These are phyloP conservation scores for Bursaphelenchus okinawaensis DNA, from an alignment of 2,888 invertebrate genomes.

Conservation along the genomic window DNA sequence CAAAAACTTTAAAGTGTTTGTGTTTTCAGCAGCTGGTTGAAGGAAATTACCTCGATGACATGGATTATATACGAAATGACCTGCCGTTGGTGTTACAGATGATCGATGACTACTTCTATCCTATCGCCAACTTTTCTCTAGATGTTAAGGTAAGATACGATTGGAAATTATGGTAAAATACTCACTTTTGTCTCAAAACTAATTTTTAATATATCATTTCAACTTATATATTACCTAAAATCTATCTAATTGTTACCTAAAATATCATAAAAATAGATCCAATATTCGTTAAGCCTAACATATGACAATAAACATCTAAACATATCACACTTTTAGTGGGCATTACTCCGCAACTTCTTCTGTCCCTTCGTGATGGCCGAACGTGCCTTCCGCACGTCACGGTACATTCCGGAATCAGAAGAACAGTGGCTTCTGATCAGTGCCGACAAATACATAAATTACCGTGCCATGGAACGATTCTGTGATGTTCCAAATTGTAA, in stretches of 20 bases:
- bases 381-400: constrained; percentile 13
- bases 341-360: constrained; percentile 27
- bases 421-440: constrained; percentile 24
- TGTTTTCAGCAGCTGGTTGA: constrained; percentile 1
- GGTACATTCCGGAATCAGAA: constrained; percentile 21
- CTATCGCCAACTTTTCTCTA: not conserved
- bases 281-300: too few species aligned
- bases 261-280: too few species aligned
- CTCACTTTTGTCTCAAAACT: not conserved
- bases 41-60: constrained; percentile 27
- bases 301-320: too few species aligned
- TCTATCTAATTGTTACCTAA: not conserved
- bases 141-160: not conserved
- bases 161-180: too few species aligned
- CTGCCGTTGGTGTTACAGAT: constrained; percentile 29
- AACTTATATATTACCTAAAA: not conserved
- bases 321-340: constrained; percentile 15
- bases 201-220: not conserved
- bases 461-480: constrained; percentile 20
- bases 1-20: constrained; percentile 19
- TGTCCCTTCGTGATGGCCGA: constrained; percentile 26
- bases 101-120: constrained; percentile 13
- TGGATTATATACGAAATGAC: constrained; percentile 14
- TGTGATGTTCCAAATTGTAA: constrained; percentile 29
- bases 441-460: constrained; percentile 11